Percentiles rank a stretch among this genome's conserved stretches.
Conservation (phyloP, 2,797 vertebrate species). For the Manis pentadactyla region DNA sequence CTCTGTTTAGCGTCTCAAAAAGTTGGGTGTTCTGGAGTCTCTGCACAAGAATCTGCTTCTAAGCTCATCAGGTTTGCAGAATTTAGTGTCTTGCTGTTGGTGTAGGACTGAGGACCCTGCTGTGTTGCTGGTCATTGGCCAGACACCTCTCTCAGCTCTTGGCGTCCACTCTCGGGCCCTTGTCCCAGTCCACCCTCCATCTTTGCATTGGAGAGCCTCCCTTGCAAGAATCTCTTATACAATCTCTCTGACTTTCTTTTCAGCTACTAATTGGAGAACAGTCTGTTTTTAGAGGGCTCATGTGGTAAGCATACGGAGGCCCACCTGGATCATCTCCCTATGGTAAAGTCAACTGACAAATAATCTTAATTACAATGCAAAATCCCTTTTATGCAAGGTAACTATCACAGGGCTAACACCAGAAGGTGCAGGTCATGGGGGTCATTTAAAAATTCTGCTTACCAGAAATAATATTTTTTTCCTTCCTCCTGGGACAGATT, state of each 20-base stretch:
- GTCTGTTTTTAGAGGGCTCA: neutral
- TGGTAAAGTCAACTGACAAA: neutral
- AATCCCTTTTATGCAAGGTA: neutral
- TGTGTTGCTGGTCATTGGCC: neutral
- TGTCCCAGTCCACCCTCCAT: neutral
- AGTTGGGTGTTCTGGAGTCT: neutral
- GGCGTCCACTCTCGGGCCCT: neutral
- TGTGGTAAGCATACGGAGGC: neutral
- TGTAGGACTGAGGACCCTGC: neutral
- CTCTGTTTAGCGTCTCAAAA: neutral
- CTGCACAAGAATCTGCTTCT: neutral
- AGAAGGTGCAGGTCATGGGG: neutral
- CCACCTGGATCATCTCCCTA: neutral
- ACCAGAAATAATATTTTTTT: neutral
- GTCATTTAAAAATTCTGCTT: neutral
- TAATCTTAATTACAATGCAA: neutral
- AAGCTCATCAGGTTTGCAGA: neutral
- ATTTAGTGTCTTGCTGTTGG: neutral
- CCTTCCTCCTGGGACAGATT: neutral
- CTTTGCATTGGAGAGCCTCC: neutral
- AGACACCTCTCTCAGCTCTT: neutral
- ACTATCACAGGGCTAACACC: neutral
- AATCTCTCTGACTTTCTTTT: constrained; percentile 19
- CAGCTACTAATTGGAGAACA: neutral
- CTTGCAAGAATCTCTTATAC: neutral